These are phyloP conservation scores for Drosophila virilis DNA, from an alignment of 1,140 invertebrate genomes.

Conservation along the genomic window DNA sequence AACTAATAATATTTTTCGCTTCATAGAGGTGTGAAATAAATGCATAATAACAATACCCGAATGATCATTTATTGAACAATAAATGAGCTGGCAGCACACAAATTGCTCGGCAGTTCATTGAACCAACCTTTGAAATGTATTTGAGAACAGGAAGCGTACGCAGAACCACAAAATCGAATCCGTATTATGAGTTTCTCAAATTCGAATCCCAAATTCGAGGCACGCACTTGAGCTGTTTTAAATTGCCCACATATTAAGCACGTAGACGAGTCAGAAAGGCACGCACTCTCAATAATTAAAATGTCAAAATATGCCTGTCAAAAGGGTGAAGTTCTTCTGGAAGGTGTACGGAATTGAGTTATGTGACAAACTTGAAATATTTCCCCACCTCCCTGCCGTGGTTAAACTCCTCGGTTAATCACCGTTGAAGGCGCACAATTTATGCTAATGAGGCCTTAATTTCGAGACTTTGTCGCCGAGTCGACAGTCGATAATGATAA, in stretches of 20 bases:
- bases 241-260: conserved; percentile 72
- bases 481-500: conserved; percentile 54
- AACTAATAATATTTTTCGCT: conserved; percentile 17
- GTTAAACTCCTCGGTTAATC: conserved; percentile 31
- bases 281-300: conserved; percentile 70
- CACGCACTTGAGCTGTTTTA: conserved; percentile 71
- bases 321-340: conserved; percentile 34
- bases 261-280: conserved; percentile 57
- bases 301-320: conserved; percentile 74
- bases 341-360: conserved; percentile 66
- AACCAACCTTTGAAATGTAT: conserved; percentile 43
- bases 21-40: conserved; percentile 58
- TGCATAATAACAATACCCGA: conserved; percentile 55
- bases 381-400: conserved; percentile 11
- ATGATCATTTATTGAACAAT: conserved; percentile 65
- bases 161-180: conserved; percentile 35
- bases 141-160: conserved; percentile 23
- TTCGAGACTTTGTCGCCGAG: conserved; percentile 47
- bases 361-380: conserved; percentile 52
- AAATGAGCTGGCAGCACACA: conserved; percentile 48
- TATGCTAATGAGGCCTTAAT: conserved; percentile 74
- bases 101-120: conserved; percentile 60
- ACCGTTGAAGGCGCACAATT: conserved; percentile 41
- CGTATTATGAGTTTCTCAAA: not conserved
- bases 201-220: conserved; percentile 46